Conservation (phyloP, 2,888 invertebrate genomes). For the Pecten maximus region DNA sequence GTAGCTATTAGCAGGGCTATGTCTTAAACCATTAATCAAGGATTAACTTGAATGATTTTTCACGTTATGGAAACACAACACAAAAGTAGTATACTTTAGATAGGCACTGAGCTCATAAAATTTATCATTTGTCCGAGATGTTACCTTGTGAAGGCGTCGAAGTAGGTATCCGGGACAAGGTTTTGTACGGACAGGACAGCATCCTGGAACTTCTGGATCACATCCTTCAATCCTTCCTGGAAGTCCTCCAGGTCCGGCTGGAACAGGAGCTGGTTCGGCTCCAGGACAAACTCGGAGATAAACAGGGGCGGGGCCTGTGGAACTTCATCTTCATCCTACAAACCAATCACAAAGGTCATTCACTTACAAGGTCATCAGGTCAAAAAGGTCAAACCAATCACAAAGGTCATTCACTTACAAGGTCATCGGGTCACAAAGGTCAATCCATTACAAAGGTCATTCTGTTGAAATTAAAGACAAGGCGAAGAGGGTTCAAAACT, state of each 20-base stretch:
- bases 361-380: background rate
- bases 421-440: background rate
- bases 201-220: constrained; percentile 85
- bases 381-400: background rate
- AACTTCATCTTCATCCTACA: constrained; percentile 75
- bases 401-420: background rate
- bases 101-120: too few species aligned
- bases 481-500: too few species aligned
- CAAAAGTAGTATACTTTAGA: too few species aligned
- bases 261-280: constrained; percentile 79
- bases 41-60: too few species aligned
- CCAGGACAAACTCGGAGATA: constrained; percentile 81
- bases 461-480: too few species aligned
- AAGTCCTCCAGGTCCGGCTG: constrained; percentile 87
- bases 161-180: constrained; percentile 88
- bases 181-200: constrained; percentile 88
- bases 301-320: constrained; percentile 79
- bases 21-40: too few species aligned
- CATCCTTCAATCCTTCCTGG: constrained; percentile 85
- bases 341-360: constrained; percentile 20
- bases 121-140: constrained; percentile 49
- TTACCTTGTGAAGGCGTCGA: constrained; percentile 89
- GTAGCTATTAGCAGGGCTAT: too few species aligned
- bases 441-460: background rate
- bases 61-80: too few species aligned